Percentiles rank a stretch among this genome's conserved stretches.
These are phyloP conservation scores for Atherinomorus stipes DNA, from an alignment of 2,113 vertebrate genomes.

Conservation along the genomic window DNA sequence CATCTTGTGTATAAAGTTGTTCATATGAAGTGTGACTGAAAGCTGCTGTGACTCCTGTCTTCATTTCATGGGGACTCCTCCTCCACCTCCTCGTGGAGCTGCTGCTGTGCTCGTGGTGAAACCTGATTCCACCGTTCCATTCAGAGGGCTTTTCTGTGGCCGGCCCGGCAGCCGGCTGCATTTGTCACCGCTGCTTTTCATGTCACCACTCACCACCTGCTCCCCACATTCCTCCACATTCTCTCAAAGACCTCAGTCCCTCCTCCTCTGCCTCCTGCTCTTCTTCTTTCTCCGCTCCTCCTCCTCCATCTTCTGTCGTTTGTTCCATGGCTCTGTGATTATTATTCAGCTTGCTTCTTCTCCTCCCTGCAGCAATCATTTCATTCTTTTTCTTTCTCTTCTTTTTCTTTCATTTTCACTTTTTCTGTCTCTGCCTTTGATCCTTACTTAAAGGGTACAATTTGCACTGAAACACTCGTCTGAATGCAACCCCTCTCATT, in stretches of 20 bases:
- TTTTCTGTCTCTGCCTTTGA: background rate
- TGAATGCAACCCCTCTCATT: slow-evolving; percentile 26
- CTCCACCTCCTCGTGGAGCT: slow-evolving; percentile 21
- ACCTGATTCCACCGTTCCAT: slow-evolving; percentile 72
- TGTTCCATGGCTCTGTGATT: slow-evolving; percentile 3
- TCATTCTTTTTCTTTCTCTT: slow-evolving; percentile 5
- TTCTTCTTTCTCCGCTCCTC: slow-evolving; percentile 29
- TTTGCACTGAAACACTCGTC: slow-evolving; percentile 18
- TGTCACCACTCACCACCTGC: slow-evolving; percentile 86
- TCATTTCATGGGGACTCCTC: background rate
- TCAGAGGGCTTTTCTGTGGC: slow-evolving; percentile 67
- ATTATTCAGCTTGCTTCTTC: slow-evolving; percentile 21
- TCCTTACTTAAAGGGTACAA: slow-evolving; percentile 12
- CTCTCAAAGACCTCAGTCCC: slow-evolving; percentile 72
- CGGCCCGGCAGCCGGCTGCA: slow-evolving; percentile 70
- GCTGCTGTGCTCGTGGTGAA: slow-evolving; percentile 49
- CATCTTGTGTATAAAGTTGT: background rate
- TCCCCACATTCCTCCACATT: slow-evolving; percentile 84
- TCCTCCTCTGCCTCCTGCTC: slow-evolving; percentile 35
- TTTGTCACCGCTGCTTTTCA: slow-evolving; percentile 84
- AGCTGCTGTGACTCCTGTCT: background rate
- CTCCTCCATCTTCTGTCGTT: slow-evolving; percentile 17
- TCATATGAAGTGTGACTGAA: too few species aligned
- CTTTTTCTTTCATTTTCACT: slow-evolving; percentile 28
- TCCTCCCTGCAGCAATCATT: background rate